A percentile compares a stretch with the other conserved stretches of the same genome.
phyloP scores from a whole-genome alignment of 2,113 vertebrate species.

The Grammatotria lemairii region DNA sequence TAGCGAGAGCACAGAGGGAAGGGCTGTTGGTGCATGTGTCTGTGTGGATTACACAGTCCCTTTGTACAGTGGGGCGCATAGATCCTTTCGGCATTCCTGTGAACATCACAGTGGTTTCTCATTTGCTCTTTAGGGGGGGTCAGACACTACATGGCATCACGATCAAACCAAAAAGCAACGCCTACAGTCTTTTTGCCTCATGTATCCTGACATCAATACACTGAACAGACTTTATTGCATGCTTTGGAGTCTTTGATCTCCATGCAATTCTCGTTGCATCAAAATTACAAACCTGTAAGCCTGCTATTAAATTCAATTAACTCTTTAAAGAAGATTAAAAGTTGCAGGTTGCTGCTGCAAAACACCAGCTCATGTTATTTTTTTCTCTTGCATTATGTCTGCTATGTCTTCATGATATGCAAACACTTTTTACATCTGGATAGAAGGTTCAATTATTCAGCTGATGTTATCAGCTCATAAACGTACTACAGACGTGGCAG shows the following conservation, averaged over 20 bases:
- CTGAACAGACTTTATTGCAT: background rate
- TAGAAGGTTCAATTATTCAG: background rate
- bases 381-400: background rate
- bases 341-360: background rate
- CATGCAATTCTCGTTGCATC: background rate
- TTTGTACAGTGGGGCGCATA: constrained; percentile 17
- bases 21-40: background rate
- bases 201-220: background rate
- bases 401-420: background rate
- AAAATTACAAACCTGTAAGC: background rate
- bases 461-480: background rate
- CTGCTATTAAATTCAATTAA: background rate
- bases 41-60: background rate
- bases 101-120: background rate
- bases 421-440: background rate
- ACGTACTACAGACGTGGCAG: background rate
- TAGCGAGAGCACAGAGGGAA: constrained; percentile 30
- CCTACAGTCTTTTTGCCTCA: background rate
- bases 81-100: constrained; percentile 1
- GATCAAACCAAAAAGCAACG: background rate
- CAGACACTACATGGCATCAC: background rate
- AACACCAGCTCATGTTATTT: background rate
- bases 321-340: background rate
- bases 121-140: background rate
- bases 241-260: background rate